Base-by-base conservation (phyloP, 1,140 invertebrate species). In the Glossosoma conforme region DNA sequence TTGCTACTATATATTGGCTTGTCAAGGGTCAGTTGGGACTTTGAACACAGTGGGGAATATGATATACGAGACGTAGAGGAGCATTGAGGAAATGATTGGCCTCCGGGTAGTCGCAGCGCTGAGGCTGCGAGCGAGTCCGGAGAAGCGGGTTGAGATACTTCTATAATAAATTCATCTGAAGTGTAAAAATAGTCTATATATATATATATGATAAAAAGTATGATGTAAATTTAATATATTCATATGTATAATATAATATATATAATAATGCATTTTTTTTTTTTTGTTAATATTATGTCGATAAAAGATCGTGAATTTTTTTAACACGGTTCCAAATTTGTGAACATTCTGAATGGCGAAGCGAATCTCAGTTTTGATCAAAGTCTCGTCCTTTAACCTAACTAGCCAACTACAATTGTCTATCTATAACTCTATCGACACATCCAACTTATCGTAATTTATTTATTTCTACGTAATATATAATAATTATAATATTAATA, bases 161-260 rank as follows among this genome's bases (percentile, higher is more conserved):
- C 36, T 38, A 51, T 50, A 44, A 52, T 52, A 40, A 33, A 45
- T 52, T 52, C 28, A 51, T 51, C 44, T 28, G 20, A 52, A 52
- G 50, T 52, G 50, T 52, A 52, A 52, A 52, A 52, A 52, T 52
- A 52, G 43, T 52, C 50, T 52, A 44, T 45, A 45, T 52, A 52
- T 52, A 42, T 52, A 44, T 45, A 45, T 52, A 52, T 52, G 20
- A 52, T 52, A 52, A 51, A 50, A 51, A 51, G 44, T 44, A 51
- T 49, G 13, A 49, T 22, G 37, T 49, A 49, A 51, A 51, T 52
- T 52, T 41, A 52, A 44, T 44, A 32, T 44, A 32, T 44, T n/a
- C 19, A 32, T 44, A 33, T 44, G 11, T 38, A 42, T 21, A 44
- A 51, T 51, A 44, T 51, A n/a, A 51, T 51, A 50, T 50, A 51